A percentile compares a stretch with the other conserved stretches of the same genome.
These are phyloP conservation scores for Eupithecia vulgata DNA, from an alignment of 2,888 invertebrate species.

Conservation along the genomic window DNA sequence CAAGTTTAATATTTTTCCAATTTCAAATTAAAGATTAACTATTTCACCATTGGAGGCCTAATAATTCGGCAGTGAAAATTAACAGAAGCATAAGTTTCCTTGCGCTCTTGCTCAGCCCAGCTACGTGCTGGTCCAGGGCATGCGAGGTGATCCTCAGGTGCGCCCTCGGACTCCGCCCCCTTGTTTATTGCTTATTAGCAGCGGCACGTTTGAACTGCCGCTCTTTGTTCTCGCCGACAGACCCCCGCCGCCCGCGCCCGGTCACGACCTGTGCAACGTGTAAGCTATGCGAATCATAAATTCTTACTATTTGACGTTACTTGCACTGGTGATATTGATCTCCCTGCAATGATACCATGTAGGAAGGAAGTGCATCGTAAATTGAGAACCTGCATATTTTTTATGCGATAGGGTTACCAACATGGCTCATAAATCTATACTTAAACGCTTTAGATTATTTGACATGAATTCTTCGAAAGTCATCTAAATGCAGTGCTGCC, in stretches of 20 bases:
- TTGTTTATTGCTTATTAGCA: constrained; percentile 85
- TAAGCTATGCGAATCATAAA: constrained; percentile 80
- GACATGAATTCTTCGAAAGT: neutral
- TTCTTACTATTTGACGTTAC: constrained; percentile 81
- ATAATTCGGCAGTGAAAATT: constrained; percentile 29
- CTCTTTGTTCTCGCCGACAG: constrained; percentile 81
- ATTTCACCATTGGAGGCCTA: neutral
- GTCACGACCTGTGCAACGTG: constrained; percentile 75
- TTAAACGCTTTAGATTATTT: neutral
- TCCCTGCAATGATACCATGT: constrained; percentile 74
- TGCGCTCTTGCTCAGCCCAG: constrained; percentile 47
- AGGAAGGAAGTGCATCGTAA: constrained; percentile 74
- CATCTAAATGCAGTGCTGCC: constrained; percentile 20
- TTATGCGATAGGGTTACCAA: constrained; percentile 37
- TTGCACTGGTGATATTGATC: constrained; percentile 78
- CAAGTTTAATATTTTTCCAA: neutral
- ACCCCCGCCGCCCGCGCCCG: constrained; percentile 55
- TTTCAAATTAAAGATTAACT: neutral
- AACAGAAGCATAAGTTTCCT: constrained; percentile 25
- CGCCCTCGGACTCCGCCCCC: constrained; percentile 79
- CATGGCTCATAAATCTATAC: constrained; percentile 22
- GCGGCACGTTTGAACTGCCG: constrained; percentile 80
- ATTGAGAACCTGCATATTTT: constrained; percentile 46
- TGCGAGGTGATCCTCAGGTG: constrained; percentile 80
- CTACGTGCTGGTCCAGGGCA: constrained; percentile 46